These are phyloP conservation scores for Drosophila nigromelanica DNA, from an alignment of 1,140 invertebrate species.

Conservation along the genomic window DNA sequence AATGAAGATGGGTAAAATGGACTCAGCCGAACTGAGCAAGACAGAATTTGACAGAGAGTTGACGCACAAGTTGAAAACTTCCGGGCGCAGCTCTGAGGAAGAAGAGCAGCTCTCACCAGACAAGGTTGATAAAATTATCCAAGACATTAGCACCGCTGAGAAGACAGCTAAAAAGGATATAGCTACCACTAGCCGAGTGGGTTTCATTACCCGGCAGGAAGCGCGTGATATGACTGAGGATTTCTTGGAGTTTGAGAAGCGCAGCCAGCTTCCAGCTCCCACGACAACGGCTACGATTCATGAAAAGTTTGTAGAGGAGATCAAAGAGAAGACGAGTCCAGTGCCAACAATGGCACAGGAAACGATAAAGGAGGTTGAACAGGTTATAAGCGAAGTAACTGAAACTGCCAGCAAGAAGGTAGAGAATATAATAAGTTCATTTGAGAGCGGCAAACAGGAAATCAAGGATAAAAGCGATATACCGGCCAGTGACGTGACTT, in stretches of 20 bases:
- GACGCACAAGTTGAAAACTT: conserved; percentile 78
- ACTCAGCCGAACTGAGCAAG: conserved; percentile 75
- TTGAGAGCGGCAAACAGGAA: conserved; percentile 52
- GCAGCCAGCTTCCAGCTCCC: conserved; percentile 64
- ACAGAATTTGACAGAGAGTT: conserved; percentile 83
- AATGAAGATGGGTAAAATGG: conserved; percentile 83
- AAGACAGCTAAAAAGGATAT: conserved; percentile 62
- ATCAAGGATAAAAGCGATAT: conserved; percentile 12
- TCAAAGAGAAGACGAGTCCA: conserved; percentile 72
- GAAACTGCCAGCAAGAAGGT: conserved; percentile 71
- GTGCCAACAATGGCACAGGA: conserved; percentile 56
- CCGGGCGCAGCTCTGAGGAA: conserved; percentile 77
- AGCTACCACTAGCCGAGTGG: conserved; percentile 50
- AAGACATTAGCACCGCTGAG: conserved; percentile 72
- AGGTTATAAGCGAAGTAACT: conserved; percentile 68
- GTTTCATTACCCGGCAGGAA: conserved; percentile 68
- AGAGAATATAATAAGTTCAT: conserved; percentile 69
- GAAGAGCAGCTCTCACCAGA: conserved; percentile 60
- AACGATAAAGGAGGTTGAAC: conserved; percentile 56
- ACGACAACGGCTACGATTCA: conserved; percentile 54
- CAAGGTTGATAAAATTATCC: conserved; percentile 70
- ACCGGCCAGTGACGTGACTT: conserved; percentile 15
- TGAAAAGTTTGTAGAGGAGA: conserved; percentile 76
- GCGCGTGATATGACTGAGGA: conserved; percentile 76
- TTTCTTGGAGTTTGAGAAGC: conserved; percentile 74